These are phyloP conservation scores for Mamestra brassicae DNA, from an alignment of 2,888 invertebrate species.

Conservation along the genomic window DNA sequence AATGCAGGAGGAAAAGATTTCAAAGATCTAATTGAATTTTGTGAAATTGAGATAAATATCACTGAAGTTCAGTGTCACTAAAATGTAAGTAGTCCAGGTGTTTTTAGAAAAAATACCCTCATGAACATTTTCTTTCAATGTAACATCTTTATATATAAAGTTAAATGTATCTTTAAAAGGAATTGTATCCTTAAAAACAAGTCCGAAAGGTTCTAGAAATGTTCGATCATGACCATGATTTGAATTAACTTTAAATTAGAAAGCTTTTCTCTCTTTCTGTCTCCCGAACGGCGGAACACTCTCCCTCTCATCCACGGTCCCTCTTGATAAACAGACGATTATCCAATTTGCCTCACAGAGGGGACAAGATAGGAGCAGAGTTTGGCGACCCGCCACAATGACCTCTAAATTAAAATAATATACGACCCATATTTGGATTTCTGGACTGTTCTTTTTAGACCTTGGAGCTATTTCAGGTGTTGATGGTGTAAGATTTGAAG, in stretches of 20 bases:
- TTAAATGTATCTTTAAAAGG: neutral
- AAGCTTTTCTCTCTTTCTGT: conserved; percentile 46
- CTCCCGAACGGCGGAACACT: conserved; percentile 34
- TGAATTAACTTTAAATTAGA: conserved; percentile 40
- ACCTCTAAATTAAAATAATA: conserved; percentile 58
- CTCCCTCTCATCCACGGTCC: conserved; percentile 45
- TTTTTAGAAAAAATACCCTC: neutral
- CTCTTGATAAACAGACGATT: conserved; percentile 60
- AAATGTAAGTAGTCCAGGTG: neutral
- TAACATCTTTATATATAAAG: neutral
- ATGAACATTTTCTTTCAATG: neutral
- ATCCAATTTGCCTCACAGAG: conserved; percentile 62
- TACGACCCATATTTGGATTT: conserved; percentile 53
- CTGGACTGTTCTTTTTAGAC: conserved; percentile 38
- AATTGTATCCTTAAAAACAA: neutral
- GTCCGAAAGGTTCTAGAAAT: neutral
- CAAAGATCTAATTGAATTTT: neutral
- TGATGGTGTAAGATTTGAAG: neutral
- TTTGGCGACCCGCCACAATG: conserved; percentile 61
- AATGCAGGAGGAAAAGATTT: neutral
- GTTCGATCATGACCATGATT: conserved; percentile 11
- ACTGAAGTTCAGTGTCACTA: no score
- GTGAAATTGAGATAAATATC: no score
- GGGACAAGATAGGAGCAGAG: conserved; percentile 58
- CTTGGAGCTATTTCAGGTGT: conserved; percentile 14